Percentiles rank a stretch among this genome's conserved stretches.
These are phyloP conservation scores for Oreochromis aureus DNA, from an alignment of 2,113 vertebrate genomes.

Conservation along the genomic window DNA sequence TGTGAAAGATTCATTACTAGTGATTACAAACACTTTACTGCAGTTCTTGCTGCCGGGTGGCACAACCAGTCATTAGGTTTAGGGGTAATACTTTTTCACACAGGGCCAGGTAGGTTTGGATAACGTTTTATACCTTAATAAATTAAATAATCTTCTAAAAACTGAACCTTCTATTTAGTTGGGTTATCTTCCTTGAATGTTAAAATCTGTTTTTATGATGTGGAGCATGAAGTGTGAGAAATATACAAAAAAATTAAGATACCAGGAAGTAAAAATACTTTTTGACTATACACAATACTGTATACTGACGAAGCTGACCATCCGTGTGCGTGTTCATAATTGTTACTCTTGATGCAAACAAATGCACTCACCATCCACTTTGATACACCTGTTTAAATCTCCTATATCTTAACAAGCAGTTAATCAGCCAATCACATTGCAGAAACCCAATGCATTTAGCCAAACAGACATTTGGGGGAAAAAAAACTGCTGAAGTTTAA, in stretches of 20 bases:
- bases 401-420: too few species aligned
- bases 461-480: background rate
- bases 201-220: background rate
- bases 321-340: background rate
- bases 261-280: background rate
- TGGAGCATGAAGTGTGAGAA: background rate
- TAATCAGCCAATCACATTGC: background rate
- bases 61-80: background rate
- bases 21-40: background rate
- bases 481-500: background rate
- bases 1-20: background rate
- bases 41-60: background rate
- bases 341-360: background rate
- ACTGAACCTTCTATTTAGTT: background rate
- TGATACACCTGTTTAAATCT: background rate
- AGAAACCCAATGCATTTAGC: background rate
- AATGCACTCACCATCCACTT: background rate
- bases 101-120: background rate
- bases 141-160: background rate
- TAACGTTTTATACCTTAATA: background rate
- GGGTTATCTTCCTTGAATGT: background rate
- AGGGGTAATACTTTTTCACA: background rate
- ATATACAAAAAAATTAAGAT: background rate
- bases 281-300: background rate
- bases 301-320: background rate